phyloP scores from a whole-genome alignment of 2,888 invertebrate species.

The Stenoptilia bipunctidactyla region DNA sequence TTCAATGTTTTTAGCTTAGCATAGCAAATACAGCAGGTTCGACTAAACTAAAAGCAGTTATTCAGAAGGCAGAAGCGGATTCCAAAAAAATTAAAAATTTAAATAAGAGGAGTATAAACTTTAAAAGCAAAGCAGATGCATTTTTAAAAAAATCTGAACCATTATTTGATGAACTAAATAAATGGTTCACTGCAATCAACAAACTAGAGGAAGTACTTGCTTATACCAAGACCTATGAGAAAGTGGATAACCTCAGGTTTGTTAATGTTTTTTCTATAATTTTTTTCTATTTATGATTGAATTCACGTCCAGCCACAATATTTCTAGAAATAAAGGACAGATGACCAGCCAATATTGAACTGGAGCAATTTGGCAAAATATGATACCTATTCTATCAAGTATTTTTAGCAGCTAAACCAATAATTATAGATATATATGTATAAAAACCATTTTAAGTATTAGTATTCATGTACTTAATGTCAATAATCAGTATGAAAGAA shows the following conservation, averaged over 20 bases:
- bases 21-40: conserved; percentile 74
- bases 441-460: too few relatives aligned
- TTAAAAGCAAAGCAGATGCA: conserved; percentile 42
- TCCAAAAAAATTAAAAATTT: conserved; percentile 58
- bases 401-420: too few relatives aligned
- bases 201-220: conserved; percentile 72
- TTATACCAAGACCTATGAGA: conserved; percentile 78
- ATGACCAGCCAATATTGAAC: neutral
- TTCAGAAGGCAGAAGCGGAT: conserved; percentile 73
- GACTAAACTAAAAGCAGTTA: conserved; percentile 72
- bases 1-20: conserved; percentile 62
- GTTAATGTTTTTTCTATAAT: too few relatives aligned
- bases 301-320: neutral
- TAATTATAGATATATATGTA: too few relatives aligned
- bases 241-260: conserved; percentile 79
- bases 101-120: conserved; percentile 52
- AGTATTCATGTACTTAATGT: too few relatives aligned
- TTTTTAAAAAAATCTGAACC: conserved; percentile 48
- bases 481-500: too few relatives aligned
- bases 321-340: neutral
- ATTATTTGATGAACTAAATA: conserved; percentile 53
- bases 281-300: too few relatives aligned
- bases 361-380: neutral
- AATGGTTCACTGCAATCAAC: conserved; percentile 49
- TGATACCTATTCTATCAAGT: neutral